Evolutionary conservation across 1,140 invertebrate genomes (phyloP), one percentile per base, ranked within the genome.

Genomic region (Nilaparvata lugens): DNA sequence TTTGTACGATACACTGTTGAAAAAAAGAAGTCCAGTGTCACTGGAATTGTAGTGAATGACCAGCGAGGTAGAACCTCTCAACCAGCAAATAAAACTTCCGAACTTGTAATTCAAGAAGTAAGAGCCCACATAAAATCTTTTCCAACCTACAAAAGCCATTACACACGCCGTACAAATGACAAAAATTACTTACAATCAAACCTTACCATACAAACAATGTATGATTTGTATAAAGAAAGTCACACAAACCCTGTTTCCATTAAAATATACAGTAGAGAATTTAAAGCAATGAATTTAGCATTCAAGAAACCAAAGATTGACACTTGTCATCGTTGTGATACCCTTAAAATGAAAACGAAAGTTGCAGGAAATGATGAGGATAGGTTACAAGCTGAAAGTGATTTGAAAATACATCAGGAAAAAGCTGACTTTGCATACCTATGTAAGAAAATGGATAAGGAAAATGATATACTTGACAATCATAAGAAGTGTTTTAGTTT

Each of bases 401-500:
- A 14, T 16, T 24, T 56, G n/a, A 54, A 54, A 38, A 11, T 52
- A 16, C 55, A 52, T 35, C 61, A 65, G 23, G 24, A 23, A 53
- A 51, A 14, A 40, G 60, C 63, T 58, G 43, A 62, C 25, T 16
- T 40, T 14, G 42, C 54, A 48, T 51, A 63, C 28, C 38, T 25
- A 31, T 21, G 14, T 24, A 64, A 48, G 45, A 40, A 38, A n/a
- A 54, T 48, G 38, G 21, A 54, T 31, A 56, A 43, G 54, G 48
- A 18, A 65, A 62, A 35, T 61, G 28, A 11, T 35, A 35, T 35
- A 35, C 31, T n/a, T 21, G 48, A 63, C 24, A 52, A 38, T 9
- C 19, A n/a, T 28, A 60, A 64, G 13, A 61, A 65, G 51, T 28
- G 56, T 42, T 65, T 56, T 64, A 56, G 58, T 19, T 72, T 73